Percentiles rank a stretch among this genome's conserved stretches.
Evolutionary conservation across 2,113 vertebrate genomes (phyloP).

Genomic region (Haemorhous mexicanus): DNA sequence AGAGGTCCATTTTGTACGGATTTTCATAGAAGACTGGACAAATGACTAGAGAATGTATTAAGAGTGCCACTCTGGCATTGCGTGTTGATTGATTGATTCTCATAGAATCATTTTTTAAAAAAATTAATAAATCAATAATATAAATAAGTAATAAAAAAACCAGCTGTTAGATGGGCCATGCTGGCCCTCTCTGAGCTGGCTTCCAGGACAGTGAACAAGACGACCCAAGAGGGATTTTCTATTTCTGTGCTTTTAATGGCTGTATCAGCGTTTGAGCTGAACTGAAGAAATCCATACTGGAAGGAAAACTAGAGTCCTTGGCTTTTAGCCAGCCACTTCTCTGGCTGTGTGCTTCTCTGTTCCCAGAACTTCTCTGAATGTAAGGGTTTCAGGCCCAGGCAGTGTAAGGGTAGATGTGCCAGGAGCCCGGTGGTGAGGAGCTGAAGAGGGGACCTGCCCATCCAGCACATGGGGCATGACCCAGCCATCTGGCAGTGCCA

Average conservation of each 20-base stretch:
- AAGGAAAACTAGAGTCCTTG: not conserved
- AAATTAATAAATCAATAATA: not conserved
- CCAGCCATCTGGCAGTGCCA: fast-evolving
- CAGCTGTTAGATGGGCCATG: not conserved
- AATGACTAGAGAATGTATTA: not conserved
- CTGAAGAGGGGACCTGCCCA: not conserved
- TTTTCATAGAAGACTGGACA: not conserved
- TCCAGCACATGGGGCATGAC: fast-evolving
- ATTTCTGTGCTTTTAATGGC: not conserved
- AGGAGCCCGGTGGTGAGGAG: not conserved
- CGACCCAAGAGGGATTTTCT: not conserved
- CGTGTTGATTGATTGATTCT: fast-evolving
- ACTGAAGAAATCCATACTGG: not conserved
- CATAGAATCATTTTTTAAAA: not conserved
- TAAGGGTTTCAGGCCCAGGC: not conserved
- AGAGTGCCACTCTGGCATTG: not conserved
- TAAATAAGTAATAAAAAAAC: not conserved
- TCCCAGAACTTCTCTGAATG: not conserved
- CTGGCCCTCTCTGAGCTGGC: not conserved
- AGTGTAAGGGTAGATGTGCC: not conserved
- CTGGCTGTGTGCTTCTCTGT: not conserved
- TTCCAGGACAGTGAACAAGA: not conserved
- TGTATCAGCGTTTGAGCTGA: not conserved
- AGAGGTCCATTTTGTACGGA: not conserved
- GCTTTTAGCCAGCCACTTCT: not conserved